These are phyloP conservation scores for Adela reaumurella DNA, from an alignment of 2,888 invertebrate species.

Conservation along the genomic window DNA sequence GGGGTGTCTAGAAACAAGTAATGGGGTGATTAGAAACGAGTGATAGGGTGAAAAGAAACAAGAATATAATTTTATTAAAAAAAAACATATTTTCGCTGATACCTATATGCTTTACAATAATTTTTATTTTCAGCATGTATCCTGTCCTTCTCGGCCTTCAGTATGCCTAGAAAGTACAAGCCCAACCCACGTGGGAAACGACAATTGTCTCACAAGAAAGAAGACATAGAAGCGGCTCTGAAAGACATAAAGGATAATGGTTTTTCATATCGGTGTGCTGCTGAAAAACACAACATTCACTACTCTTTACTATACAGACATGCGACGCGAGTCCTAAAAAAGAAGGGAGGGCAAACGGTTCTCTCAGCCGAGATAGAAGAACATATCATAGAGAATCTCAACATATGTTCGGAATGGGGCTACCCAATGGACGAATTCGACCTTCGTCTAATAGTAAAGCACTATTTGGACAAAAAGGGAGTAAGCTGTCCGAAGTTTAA, in stretches of 20 bases:
- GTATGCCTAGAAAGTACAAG: conserved; percentile 7
- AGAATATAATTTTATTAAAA: conserved; percentile 1
- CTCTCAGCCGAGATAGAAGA: conserved; percentile 8
- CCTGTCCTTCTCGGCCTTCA: neutral
- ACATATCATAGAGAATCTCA: conserved; percentile 11
- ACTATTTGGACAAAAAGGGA: conserved; percentile 10
- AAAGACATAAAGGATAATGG: too few species aligned
- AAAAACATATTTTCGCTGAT: conserved; percentile 3
- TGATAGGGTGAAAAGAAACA: conserved; percentile 4
- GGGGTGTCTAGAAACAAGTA: conserved; percentile 3
- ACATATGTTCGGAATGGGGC: conserved; percentile 13
- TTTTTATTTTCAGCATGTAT: too few species aligned
- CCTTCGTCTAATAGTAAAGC: conserved; percentile 11
- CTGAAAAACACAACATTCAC: conserved; percentile 7
- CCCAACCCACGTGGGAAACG: conserved; percentile 5
- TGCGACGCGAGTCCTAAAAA: conserved; percentile 6
- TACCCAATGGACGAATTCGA: conserved; percentile 12
- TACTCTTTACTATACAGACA: conserved; percentile 8
- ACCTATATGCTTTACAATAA: neutral
- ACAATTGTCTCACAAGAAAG: neutral
- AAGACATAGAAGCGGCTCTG: too few species aligned
- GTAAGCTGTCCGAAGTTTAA: conserved; percentile 4
- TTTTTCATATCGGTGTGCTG: too few species aligned
- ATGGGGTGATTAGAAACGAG: conserved; percentile 6
- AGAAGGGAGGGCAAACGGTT: conserved; percentile 11